Evolutionary conservation across 1,140 invertebrate genomes (phyloP), one percentile per base, ranked within the genome.

Genomic region (Diuraphis noxia): DNA sequence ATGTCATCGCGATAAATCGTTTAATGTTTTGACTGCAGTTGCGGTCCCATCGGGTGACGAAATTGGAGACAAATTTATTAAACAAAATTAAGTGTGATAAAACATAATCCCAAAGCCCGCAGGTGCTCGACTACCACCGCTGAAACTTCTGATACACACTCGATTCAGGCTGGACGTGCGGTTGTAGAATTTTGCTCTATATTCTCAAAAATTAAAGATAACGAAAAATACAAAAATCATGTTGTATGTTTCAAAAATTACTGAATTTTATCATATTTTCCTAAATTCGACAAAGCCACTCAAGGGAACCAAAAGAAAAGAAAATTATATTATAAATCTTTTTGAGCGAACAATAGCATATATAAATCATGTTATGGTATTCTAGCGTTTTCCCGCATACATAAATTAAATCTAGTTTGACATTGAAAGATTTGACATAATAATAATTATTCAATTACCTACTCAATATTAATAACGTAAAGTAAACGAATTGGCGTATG

Each of bases 21-120:
- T 2, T n/a, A 63, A 63, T 63, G 36, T n/a, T 63, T 30, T 13
- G 13, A 36, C 36, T 40, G 13, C 56, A 4, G 38, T 63, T 63
- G 36, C 52, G n/a, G 25, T 40, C 36, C 30, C 21, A 5, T 34
- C 21, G 46, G n/a, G 49, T 6, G 25, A 21, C 25, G 38, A 88
- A 63, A 63, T 40, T 40, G 49, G 10, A 88, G 86, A 40, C n/a
- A 88, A 63, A 88, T 88, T 63, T 40, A 63, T 88, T 88, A 40
- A 19, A 5, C 46, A 56, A 87, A 87, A 87, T 52, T 56, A 56
- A 36, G 34, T 87, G 25, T 13, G 17, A 40, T 7, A 52, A 40
- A 56, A 87, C 21, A 30, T 30, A 38, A 63, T 40, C 36, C 52
- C 13, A 41, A 88, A 63, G 40, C 9, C 49, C 36, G 36, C 85